Evolutionary conservation across 2,888 invertebrate genomes (phyloP), one percentile per base, ranked within the genome.

Genomic region (Penaeus monodon): DNA sequence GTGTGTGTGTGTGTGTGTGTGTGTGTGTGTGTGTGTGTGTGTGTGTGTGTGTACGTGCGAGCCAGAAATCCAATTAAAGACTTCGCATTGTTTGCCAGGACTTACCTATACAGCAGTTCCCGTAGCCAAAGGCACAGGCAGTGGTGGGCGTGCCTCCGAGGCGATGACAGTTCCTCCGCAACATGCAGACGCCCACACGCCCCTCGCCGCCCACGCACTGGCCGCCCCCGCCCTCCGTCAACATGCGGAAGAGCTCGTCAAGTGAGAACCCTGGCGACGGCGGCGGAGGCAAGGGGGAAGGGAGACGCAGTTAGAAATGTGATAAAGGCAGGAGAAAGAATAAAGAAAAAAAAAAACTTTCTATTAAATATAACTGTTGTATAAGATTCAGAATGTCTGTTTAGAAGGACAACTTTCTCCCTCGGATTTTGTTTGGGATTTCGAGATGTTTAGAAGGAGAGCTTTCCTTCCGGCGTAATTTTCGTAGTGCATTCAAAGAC

Each of bases 31-130:
- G 14, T 57, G 57, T 57, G 44, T 44, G 0, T 44, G 8, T 44
- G 10, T 57, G 14, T 77, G 24, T 77, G 24, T 44, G 49, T 77
- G n/a, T 38, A 2, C 44, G 49, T 20, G 44, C 14, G 22, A 7
- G 73, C 24, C 33, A 33, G 7, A 38, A 33, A 73, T 29, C 29
- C 22, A 73, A 44, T 44, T 1, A 17, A 57, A 57, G 20, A 10
- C 17, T 10, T 14, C 0, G 22, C 14, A 29, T 27, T 70, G 24
- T 29, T 70, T 70, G 33, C 14, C 12, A 24, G 63, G 22, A 73
- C 86, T 86, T 76, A 86, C 86, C 86, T 38, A 86, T 14, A 20
- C 86, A 86, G 68, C 86, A 86, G 68, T 38, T 74, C 14, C 70
- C 81, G 66, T 73, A 85, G 4, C 78, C 64, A 49, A 29, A 73